Percentiles rank a stretch among this genome's conserved stretches.
Evolutionary conservation across 1,140 invertebrate species (phyloP).

Genomic region (Drosophila subpulchrella): DNA sequence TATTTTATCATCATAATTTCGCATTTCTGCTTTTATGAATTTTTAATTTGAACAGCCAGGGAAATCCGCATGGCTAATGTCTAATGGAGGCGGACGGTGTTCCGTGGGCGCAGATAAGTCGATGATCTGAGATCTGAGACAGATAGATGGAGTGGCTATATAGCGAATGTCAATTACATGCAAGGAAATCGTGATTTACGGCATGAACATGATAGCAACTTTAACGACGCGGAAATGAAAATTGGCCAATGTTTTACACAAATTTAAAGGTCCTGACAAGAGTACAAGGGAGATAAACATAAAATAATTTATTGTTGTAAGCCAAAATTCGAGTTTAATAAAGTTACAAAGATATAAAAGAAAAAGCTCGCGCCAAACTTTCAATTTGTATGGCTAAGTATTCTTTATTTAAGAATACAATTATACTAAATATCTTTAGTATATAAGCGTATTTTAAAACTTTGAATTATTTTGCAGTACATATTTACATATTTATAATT

Average conservation of each 20-base stretch:
- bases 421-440: too few species aligned
- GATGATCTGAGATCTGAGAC: constrained; percentile 23
- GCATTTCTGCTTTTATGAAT: constrained; percentile 82
- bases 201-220: background rate
- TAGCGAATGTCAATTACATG: background rate
- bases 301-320: too few species aligned
- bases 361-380: too few species aligned
- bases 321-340: too few species aligned
- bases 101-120: constrained; percentile 13
- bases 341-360: too few species aligned
- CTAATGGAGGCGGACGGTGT: background rate
- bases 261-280: background rate
- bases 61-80: constrained; percentile 32
- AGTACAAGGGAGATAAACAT: too few species aligned
- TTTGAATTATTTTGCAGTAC: too few species aligned
- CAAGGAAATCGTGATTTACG: background rate
- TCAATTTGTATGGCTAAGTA: too few species aligned
- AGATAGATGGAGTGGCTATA: constrained; percentile 18
- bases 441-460: too few species aligned
- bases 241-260: background rate
- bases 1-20: constrained; percentile 83
- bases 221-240: background rate
- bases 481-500: too few species aligned
- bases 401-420: too few species aligned
- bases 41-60: constrained; percentile 73